These are phyloP conservation scores for Cataglyphis rosenhaueri DNA, from an alignment of 2,888 invertebrate genomes.

Conservation along the genomic window DNA sequence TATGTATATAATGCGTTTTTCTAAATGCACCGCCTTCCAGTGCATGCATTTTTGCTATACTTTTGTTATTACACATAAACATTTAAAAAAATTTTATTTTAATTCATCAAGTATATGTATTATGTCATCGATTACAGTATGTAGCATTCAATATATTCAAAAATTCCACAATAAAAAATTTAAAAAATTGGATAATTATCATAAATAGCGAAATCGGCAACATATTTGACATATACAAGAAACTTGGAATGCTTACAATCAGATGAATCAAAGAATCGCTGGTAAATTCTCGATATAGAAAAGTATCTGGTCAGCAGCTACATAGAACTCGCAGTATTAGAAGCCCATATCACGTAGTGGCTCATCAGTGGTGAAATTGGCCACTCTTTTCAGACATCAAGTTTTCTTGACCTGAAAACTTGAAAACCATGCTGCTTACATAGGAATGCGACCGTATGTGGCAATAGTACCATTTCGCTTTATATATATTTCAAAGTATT, in stretches of 20 bases:
- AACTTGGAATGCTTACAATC: not conserved
- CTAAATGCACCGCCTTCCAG: conserved; percentile 25
- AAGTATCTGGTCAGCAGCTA: conserved; percentile 58
- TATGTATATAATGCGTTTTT: conserved; percentile 47
- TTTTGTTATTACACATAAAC: conserved; percentile 3
- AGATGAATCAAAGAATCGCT: conserved; percentile 57
- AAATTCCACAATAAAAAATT: not conserved
- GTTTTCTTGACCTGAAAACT: conserved; percentile 75
- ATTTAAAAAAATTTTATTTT: not conserved
- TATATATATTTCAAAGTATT: not conserved
- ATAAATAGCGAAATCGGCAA: not conserved
- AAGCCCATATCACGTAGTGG: conserved; percentile 75
- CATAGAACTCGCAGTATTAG: conserved; percentile 70
- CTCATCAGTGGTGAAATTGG: conserved; percentile 75
- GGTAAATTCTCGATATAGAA: conserved; percentile 61
- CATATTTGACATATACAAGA: not conserved
- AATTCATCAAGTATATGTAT: not conserved
- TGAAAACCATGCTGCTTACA: conserved; percentile 61
- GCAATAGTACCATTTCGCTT: not conserved
- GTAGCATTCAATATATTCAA: not conserved
- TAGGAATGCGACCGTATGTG: conserved; percentile 11
- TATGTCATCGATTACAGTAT: not conserved
- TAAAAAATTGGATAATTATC: not conserved
- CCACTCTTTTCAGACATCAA: conserved; percentile 72
- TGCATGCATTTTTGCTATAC: conserved; percentile 3